Evolutionary conservation across 2,113 vertebrate species (phyloP), one percentile per base, ranked within the genome.

Genomic region (Protomyctophum bolini): DNA sequence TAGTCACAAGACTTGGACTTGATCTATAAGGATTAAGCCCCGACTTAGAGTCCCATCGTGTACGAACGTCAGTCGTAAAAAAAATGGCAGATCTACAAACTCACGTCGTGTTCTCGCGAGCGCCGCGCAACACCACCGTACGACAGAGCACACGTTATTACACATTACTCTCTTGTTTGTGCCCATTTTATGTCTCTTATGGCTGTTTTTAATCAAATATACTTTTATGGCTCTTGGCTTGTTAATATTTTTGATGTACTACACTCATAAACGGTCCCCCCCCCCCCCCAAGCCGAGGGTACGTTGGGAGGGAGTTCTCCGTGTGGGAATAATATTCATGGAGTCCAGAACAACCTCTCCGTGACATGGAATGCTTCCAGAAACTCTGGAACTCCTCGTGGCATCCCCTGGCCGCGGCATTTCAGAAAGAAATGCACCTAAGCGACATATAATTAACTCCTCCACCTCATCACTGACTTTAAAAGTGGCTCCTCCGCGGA

Each of bases 361-460:
- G 47, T 72, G 64, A 86, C 78, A 72, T 81, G 86, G 83, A 89
- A 68, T 1, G 47, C 55, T 52, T 90, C 87, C 83, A 89, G 67
- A 89, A 63, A 63, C 54, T 73, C 58, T 50, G 66, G 58, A 76
- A 70, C 46, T 61, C 69, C 10, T 1, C 11, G 47, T 50, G 71
- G 82, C 78, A 89, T 91, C 76, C 10, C 54, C 62, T 21, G 21
- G 48, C 56, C 21, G 21, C 21, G 21, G 68, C 51, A 60, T 70
- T 67, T 68, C 63, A 82, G 70, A 41, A 60, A 80, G 77, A 86
- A 85, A 81, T 6, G 71, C 87, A 79, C 68, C 83, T 91, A 92
- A 91, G 86, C 58, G 83, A 84, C 79, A 80, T 84, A 91, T 93
- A 91, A 93, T 93, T 85, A 92, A 93, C 84, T 87, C 75, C 41